Conservation (phyloP, 2,113 vertebrate species). For the Puffinus mauretanicus region DNA sequence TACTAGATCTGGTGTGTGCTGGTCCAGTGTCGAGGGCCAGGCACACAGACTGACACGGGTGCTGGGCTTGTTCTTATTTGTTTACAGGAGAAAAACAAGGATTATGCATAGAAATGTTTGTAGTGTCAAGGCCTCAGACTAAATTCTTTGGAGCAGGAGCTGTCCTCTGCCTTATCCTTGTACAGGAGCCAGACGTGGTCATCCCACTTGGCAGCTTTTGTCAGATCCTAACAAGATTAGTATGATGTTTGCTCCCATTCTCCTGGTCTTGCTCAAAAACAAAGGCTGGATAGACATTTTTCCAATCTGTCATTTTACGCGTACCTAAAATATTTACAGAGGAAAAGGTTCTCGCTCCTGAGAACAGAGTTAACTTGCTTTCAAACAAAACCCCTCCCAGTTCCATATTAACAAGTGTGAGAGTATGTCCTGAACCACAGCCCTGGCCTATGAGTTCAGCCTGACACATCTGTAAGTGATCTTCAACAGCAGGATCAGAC, state of each 20-base stretch:
- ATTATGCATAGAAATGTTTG: constrained; percentile 17
- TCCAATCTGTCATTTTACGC: neutral
- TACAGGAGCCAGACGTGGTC: neutral
- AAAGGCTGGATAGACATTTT: neutral
- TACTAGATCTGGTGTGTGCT: neutral
- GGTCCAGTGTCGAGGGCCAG: neutral
- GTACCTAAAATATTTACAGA: constrained; percentile 40
- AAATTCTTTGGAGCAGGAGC: constrained; percentile 3
- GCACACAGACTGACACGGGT: neutral
- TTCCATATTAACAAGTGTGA: constrained; percentile 52
- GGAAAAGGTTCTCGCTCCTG: neutral
- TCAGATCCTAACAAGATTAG: neutral
- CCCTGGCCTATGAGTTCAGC: constrained; percentile 54
- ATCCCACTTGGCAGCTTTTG: neutral
- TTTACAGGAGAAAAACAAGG: neutral
- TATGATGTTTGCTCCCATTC: neutral
- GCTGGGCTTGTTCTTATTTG: neutral
- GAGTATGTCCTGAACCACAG: constrained; percentile 42
- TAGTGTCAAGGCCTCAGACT: constrained; percentile 16
- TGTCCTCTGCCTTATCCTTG: neutral
- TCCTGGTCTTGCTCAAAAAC: neutral
- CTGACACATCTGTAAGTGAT: constrained; percentile 69
- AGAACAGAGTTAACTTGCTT: constrained; percentile 14
- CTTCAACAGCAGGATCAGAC: constrained; percentile 39
- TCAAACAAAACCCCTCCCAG: constrained; percentile 46